phyloP scores from a whole-genome alignment of 2,888 invertebrate species.

The Ellobium chinense region DNA sequence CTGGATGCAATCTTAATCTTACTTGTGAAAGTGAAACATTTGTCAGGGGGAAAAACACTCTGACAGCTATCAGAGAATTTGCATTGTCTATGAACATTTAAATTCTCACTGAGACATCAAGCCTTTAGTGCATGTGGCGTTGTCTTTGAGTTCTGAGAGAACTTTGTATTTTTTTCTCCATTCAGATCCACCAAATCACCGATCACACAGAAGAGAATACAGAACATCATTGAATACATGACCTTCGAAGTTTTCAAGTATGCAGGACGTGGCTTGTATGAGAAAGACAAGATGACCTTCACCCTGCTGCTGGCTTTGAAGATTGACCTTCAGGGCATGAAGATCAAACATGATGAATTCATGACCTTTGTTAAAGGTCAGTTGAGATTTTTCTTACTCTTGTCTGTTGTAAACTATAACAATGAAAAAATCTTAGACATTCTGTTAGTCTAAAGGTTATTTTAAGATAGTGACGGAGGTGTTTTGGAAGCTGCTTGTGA shows the following conservation, averaged over 20 bases:
- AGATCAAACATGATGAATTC: conserved; percentile 77
- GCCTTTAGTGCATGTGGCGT: background rate
- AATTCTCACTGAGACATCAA: too few species aligned
- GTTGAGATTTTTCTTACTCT: too few species aligned
- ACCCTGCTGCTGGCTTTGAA: conserved; percentile 78
- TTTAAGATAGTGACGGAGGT: too few species aligned
- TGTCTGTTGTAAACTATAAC: too few species aligned
- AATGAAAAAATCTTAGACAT: too few species aligned
- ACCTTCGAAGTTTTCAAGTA: conserved; percentile 79
- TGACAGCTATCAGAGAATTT: too few species aligned
- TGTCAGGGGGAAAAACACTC: too few species aligned
- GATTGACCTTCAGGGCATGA: conserved; percentile 77
- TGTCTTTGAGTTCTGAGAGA: background rate
- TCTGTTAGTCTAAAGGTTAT: too few species aligned
- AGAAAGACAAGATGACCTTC: conserved; percentile 78
- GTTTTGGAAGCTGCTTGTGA: too few species aligned
- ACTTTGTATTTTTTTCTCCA: background rate
- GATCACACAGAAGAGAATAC: conserved; percentile 77
- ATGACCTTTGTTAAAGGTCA: conserved; percentile 76
- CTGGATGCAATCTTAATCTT: too few species aligned
- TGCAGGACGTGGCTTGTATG: conserved; percentile 78
- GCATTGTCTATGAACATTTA: too few species aligned
- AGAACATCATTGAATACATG: conserved; percentile 79
- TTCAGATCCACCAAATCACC: conserved; percentile 76
- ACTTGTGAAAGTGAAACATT: too few species aligned